These are phyloP conservation scores for Drosophila sulfurigaster DNA, from an alignment of 1,140 invertebrate species.

Conservation along the genomic window DNA sequence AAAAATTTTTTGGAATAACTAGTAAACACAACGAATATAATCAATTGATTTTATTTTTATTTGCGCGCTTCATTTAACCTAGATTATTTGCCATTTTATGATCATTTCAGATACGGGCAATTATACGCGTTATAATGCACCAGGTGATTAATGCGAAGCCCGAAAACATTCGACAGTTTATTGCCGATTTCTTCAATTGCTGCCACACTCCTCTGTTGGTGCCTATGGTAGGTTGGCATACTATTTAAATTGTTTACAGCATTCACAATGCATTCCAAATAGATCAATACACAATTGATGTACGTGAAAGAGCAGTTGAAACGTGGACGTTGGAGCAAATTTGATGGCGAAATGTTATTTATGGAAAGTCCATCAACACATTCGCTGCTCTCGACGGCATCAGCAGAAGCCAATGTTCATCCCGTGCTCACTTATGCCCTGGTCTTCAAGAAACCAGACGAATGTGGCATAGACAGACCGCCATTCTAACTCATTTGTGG, in stretches of 20 bases:
- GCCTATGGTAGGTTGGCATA: constrained; percentile 47
- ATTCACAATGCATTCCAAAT: background rate
- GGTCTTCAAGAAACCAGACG: constrained; percentile 68
- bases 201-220: constrained; percentile 50
- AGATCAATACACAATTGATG: constrained; percentile 67
- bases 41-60: no score
- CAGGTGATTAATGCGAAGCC: constrained; percentile 62
- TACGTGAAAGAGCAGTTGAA: constrained; percentile 66
- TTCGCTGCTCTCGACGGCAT: constrained; percentile 60
- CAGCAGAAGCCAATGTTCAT: constrained; percentile 55
- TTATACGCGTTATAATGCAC: constrained; percentile 63
- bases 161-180: constrained; percentile 41
- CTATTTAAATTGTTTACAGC: background rate
- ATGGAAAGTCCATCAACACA: constrained; percentile 66
- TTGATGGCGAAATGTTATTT: constrained; percentile 63
- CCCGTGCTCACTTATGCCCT: constrained; percentile 67
- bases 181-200: constrained; percentile 64
- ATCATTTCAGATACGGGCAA: constrained; percentile 60
- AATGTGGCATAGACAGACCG: constrained; percentile 63
- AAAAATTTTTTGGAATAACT: no score
- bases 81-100: background rate
- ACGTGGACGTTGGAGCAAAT: constrained; percentile 67
- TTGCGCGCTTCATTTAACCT: no score
- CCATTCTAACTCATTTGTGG: constrained; percentile 34
- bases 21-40: no score